Conservation (phyloP, 1,140 invertebrate genomes). For the Campodea augens region DNA sequence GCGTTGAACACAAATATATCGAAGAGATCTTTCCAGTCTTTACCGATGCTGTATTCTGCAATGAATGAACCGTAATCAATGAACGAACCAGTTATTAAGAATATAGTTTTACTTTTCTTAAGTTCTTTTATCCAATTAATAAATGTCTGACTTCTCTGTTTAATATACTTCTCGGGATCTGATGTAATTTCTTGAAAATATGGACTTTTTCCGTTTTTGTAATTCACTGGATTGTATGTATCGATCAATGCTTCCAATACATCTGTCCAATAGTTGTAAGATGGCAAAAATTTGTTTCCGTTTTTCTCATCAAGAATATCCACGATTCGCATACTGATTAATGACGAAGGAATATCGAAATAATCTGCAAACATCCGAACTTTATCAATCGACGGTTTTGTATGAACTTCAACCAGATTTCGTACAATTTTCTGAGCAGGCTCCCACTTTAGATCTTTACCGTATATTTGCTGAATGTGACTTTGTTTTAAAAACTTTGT, state of each 20-base stretch:
- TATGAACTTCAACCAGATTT: slow-evolving; percentile 37
- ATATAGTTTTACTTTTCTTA: slow-evolving; percentile 34
- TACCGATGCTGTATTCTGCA: slow-evolving; percentile 40
- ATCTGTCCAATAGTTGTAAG: slow-evolving; percentile 44
- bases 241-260: slow-evolving; percentile 36
- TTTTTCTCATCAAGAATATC: slow-evolving; percentile 41
- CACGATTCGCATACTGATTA: slow-evolving; percentile 50
- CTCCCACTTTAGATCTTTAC: slow-evolving; percentile 36
- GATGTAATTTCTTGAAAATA: slow-evolving; percentile 42
- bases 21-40: slow-evolving; percentile 49
- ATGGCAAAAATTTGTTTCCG: slow-evolving; percentile 18
- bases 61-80: slow-evolving; percentile 48
- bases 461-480: slow-evolving; percentile 42
- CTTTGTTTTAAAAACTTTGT: slow-evolving; percentile 32
- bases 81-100: slow-evolving; percentile 57
- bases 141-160: slow-evolving; percentile 34
- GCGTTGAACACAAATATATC: slow-evolving; percentile 50
- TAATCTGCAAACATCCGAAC: slow-evolving; percentile 51
- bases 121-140: slow-evolving; percentile 41
- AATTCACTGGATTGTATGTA: slow-evolving; percentile 41
- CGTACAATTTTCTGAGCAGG: slow-evolving; percentile 26
- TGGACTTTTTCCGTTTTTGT: slow-evolving; percentile 28
- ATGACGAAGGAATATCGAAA: slow-evolving; percentile 46
- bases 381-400: slow-evolving; percentile 33
- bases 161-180: slow-evolving; percentile 40